Percentiles rank a stretch among this genome's conserved stretches.
phyloP scores from a whole-genome alignment of 2,113 vertebrate genomes.

The Hippotragus niger region DNA sequence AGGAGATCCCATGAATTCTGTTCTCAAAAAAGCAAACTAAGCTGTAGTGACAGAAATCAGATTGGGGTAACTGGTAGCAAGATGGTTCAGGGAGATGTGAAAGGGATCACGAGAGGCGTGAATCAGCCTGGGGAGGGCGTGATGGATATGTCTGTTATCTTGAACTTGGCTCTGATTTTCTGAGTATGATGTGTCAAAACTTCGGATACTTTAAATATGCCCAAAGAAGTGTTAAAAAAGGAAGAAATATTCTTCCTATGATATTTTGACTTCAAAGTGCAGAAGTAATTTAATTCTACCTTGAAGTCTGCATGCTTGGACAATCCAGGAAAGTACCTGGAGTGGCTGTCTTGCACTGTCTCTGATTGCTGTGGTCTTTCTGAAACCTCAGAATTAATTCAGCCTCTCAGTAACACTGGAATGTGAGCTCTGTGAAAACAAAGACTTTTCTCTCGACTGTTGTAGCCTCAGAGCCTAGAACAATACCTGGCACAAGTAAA shows the following conservation, averaged over 20 bases:
- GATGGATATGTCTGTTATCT: neutral
- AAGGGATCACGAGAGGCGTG: neutral
- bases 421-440: neutral
- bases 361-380: neutral
- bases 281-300: neutral
- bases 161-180: neutral
- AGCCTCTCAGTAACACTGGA: neutral
- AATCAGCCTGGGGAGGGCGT: neutral
- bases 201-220: neutral
- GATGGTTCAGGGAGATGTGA: neutral
- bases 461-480: neutral
- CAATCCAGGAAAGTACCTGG: neutral
- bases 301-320: neutral
- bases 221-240: neutral
- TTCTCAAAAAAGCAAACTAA: neutral
- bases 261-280: neutral
- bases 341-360: neutral
- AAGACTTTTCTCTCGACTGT: neutral
- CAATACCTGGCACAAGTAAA: neutral
- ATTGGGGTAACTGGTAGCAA: neutral
- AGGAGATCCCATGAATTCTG: neutral
- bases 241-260: neutral
- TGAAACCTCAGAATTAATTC: neutral
- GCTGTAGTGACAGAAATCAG: neutral
- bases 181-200: neutral